Base-by-base conservation (phyloP, 2,113 vertebrate genomes). In the Chaetorhynchus papuensis region DNA sequence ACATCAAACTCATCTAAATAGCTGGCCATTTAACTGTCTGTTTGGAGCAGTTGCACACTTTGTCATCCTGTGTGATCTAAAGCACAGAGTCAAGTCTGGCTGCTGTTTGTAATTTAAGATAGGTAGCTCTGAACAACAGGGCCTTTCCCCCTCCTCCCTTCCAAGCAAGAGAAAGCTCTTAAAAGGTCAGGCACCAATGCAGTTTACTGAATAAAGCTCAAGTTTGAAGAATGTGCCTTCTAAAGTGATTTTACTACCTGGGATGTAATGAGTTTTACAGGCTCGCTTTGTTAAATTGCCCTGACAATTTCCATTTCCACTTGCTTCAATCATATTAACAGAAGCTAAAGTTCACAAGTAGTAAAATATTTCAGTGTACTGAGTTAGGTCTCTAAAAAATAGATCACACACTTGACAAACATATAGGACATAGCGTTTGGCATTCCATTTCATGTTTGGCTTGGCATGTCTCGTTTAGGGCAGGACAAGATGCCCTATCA, bases 271-370 rank as follows among this genome's bases (percentile, higher is more conserved):
- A 97, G 96, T 98, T 98, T 98, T 98, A 97, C 91, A 97, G 93
- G 96, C 92, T 91, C 45, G 78, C 94, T 97, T 97, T 98, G 97
- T 98, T 97, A 98, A 98, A 98, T 98, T 97, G 96, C 96, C 83
- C 96, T 98, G 98, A 98, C 98, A 97, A 98, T 98, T 97, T 98
- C 97, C 92, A 98, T 98, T 98, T 97, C 97, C 97, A 96, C 85
- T 97, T 92, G 95, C 94, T 97, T 98, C 97, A 96, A 97, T 98
- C 98, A 98, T 97, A 98, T 98, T 98, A 98, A 96, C 97, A 97
- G 96, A 98, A 98, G 97, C 94, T 98, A 97, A 98, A 98, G 97
- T 98, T 98, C 97, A 98, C 96, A 92, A 96, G 95, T 78, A 96
- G 94, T 97, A 97, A 98, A 97, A 97, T 97, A 98, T 97, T 97